phyloP scores from a whole-genome alignment of 2,113 vertebrate species.

The Loxodonta africana region DNA sequence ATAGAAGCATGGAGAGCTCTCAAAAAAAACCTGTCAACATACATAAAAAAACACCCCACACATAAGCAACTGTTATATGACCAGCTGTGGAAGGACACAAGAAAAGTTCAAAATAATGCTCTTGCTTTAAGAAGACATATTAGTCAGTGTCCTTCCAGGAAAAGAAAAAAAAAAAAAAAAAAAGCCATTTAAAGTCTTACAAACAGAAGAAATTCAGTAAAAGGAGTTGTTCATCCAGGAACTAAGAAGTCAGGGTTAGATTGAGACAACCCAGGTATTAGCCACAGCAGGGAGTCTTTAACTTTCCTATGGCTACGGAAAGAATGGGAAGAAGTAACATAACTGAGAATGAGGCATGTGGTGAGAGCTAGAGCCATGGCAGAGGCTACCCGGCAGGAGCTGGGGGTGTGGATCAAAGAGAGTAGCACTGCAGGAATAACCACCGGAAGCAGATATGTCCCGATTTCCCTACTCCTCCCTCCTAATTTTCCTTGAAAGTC shows the following conservation, averaged over 20 bases:
- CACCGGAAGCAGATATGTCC: not conserved
- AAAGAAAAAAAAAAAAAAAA: too few relatives aligned
- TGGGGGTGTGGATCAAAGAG: not conserved
- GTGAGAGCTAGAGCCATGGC: not conserved
- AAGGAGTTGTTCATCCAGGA: not conserved
- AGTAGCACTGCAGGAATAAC: not conserved
- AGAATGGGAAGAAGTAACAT: not conserved
- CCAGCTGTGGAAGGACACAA: not conserved
- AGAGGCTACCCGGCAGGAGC: not conserved
- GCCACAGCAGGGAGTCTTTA: not conserved
- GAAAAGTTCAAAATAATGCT: not conserved
- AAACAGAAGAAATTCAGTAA: not conserved
- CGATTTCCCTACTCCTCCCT: not conserved
- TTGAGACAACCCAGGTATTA: not conserved
- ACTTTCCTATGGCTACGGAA: not conserved
- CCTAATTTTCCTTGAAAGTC: not conserved
- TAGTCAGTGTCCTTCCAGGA: not conserved
- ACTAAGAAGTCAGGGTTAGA: not conserved
- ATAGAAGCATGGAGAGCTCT: not conserved
- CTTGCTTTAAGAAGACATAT: not conserved
- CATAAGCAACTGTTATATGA: not conserved
- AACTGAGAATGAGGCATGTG: not conserved
- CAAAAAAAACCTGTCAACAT: not conserved
- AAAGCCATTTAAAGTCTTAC: not conserved
- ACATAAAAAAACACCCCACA: too few relatives aligned